Percentiles rank a stretch among this genome's conserved stretches.
phyloP scores from a whole-genome alignment of 2,113 vertebrate genomes.

The Cottus gobio region DNA sequence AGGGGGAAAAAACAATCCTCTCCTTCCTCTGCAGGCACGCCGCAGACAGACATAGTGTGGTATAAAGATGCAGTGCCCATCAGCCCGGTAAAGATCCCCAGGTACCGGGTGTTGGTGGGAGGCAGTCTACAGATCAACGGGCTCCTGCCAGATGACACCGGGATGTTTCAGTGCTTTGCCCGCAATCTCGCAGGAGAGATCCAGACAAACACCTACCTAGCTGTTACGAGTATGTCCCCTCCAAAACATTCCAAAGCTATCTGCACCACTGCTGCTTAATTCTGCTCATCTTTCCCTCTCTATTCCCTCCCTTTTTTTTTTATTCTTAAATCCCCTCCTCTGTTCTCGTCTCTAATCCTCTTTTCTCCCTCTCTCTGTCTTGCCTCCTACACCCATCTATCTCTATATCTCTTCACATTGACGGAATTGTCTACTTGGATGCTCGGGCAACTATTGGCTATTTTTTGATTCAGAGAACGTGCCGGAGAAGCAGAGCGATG shows the following conservation, averaged over 20 bases:
- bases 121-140: constrained; percentile 95
- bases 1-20: constrained; percentile 25
- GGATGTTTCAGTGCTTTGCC: constrained; percentile 98
- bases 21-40: constrained; percentile 85
- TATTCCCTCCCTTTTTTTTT: constrained; percentile 27
- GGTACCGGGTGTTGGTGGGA: constrained; percentile 89
- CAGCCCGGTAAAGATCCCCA: constrained; percentile 86
- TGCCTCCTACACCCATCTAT: constrained; percentile 62
- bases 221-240: constrained; percentile 91
- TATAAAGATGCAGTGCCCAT: constrained; percentile 94
- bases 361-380: constrained; percentile 50
- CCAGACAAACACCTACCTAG: constrained; percentile 97
- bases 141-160: constrained; percentile 92
- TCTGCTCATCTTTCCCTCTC: constrained; percentile 34
- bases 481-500: constrained; percentile 38
- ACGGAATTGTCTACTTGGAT: constrained; percentile 74
- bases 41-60: constrained; percentile 91
- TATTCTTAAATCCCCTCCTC: constrained; percentile 57
- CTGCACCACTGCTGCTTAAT: constrained; percentile 23
- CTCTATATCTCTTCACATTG: constrained; percentile 60
- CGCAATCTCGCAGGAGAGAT: constrained; percentile 92
- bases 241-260: constrained; percentile 29
- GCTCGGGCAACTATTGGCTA: constrained; percentile 74
- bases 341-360: constrained; percentile 58
- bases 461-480: constrained; percentile 71